Base-by-base conservation (phyloP, 2,113 vertebrate genomes). In the Salvator merianae region DNA sequence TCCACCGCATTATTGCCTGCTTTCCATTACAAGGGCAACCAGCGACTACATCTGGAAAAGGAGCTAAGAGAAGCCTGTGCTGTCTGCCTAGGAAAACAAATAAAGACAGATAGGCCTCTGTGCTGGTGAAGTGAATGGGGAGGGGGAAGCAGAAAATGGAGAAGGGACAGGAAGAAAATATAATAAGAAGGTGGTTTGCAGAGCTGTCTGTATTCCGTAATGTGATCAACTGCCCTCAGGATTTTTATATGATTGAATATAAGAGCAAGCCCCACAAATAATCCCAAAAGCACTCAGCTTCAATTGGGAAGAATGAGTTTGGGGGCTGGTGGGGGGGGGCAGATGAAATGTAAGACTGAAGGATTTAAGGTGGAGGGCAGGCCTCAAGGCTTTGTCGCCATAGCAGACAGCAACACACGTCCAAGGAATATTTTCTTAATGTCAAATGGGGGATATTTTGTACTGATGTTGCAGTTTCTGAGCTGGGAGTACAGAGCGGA, bases 1-100 rank as follows among this genome's bases (percentile, higher is more conserved):
- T 95, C 93, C 93, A 93, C 94, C 91, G 93, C 93, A 95, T 96
- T 97, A 96, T 93, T 95, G 95, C 95, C 92, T 94, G 93, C 95
- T 97, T 96, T 96, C 96, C 95, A 96, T 96, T 97, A 96, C 93
- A 94, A 95, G 96, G 94, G 94, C 91, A 95, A 93, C 93, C 94
- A 96, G 90, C n/a, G 4, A 96, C 93, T 94, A 92, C 93, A 95
- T 96, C 95, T 97, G 95, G 94, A 96, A 94, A 94, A 94, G 95
- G 94, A 94, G 88, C 95, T 94, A 93, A 94, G 91, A 96, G 94
- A 91, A 95, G 96, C 94, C 90, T 94, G 94, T 94, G 95, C 96
- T 96, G 93, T 94, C 95, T 96, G 95, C 95, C 95, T 95, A 96
- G 91, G 93, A 96, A 96, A 96, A 95, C 96, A 97, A 97, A 97